These are phyloP conservation scores for Lota lota DNA, from an alignment of 2,113 vertebrate species.

Conservation along the genomic window DNA sequence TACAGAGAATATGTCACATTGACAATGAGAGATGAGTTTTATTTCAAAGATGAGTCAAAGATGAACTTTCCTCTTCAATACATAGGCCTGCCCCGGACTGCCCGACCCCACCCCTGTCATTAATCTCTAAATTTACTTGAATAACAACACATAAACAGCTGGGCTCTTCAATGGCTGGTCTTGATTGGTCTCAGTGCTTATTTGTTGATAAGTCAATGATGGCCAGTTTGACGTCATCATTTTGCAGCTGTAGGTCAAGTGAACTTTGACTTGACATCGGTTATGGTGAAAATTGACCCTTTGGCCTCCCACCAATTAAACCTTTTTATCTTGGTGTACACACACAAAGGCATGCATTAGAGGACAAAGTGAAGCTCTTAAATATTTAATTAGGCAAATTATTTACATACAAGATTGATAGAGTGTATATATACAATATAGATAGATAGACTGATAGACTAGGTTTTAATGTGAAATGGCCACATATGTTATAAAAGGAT, in stretches of 20 bases:
- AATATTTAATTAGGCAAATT: too few species aligned
- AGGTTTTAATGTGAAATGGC: too few species aligned
- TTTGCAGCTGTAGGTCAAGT: constrained; percentile 55
- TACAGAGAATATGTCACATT: too few species aligned
- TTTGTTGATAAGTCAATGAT: constrained; percentile 51
- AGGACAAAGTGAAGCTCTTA: background rate
- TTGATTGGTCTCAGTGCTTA: constrained; percentile 61
- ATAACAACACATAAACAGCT: constrained; percentile 34
- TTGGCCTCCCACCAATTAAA: constrained; percentile 52
- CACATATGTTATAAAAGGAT: too few species aligned
- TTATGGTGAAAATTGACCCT: constrained; percentile 50
- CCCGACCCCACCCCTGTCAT: constrained; percentile 19
- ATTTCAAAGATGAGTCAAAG: too few species aligned
- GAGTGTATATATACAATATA: too few species aligned
- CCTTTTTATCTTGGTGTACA: constrained; percentile 33
- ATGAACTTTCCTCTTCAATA: too few species aligned
- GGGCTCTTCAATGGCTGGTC: constrained; percentile 27
- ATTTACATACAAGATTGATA: too few species aligned
- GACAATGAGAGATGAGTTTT: too few species aligned
- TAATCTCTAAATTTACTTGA: constrained; percentile 20
- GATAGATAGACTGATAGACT: too few species aligned
- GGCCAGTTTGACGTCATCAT: constrained; percentile 62
- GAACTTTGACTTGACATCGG: constrained; percentile 56
- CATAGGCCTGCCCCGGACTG: too few species aligned
- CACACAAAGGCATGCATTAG: constrained; percentile 29